Base-by-base conservation (phyloP, 2,888 invertebrate genomes). In the Choristoneura rosaceana region DNA sequence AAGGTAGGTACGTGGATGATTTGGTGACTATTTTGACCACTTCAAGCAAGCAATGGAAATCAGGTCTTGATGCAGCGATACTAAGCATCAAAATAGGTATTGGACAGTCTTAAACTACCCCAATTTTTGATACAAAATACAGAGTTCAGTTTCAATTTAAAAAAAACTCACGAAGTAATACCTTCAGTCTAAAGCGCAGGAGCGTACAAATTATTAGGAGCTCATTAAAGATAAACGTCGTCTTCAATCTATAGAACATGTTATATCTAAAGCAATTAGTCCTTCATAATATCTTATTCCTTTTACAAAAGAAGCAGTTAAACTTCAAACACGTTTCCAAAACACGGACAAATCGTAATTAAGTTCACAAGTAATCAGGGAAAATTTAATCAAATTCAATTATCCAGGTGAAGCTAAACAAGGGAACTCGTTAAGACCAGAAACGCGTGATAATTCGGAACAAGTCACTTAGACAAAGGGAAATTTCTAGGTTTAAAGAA, bases 381-480 rank as follows among this genome's bases (percentile, higher is more conserved):
- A 43, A 43, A 41, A 43, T 61, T 61, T 38, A 43, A 43, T 61
- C 7, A 17, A 43, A 61, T 61, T 43, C 12, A 55, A 61, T 43
- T 43, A 61, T 41, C 61, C 43, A 41, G 61, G 12, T 61, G 41
- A 12, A 15, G 43, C 41, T 15, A 55, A 41, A 41, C 61, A 43
- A 61, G 43, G 17, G 61, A 61, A 43, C 43, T 61, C 61, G 17
- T 61, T 61, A 43, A 15, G 59, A 34, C 5, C 41, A 4, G 41
- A 43, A 25, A 9, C 5, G 10, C 55, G 17, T 17, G 25, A 61
- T 43, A 43, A 61, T 17, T 61, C 7, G 0, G 0, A 43, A 15
- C 60, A 38, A 60, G 10, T 12, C 61, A 25, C 17, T 0, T 25
- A 61, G 12, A 61, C 61, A 61, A 61, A 43, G 17, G 33, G n/a